Evolutionary conservation across 2,113 vertebrate genomes (phyloP).

Genomic region (Pholis gunnellus): DNA sequence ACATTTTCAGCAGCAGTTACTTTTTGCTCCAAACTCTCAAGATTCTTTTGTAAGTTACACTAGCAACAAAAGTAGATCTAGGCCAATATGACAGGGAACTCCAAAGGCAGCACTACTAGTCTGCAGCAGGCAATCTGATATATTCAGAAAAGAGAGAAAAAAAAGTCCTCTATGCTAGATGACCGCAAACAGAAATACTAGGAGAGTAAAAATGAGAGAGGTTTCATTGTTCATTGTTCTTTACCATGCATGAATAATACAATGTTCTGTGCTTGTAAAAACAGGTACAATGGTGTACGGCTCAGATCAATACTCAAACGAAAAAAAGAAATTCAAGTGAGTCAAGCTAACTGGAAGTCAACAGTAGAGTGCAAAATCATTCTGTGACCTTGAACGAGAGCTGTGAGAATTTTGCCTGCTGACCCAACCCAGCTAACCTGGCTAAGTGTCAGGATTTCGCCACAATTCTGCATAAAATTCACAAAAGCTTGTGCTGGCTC

Average conservation of each 20-base stretch:
- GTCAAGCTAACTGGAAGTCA: conserved; percentile 7
- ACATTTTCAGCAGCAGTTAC: neutral
- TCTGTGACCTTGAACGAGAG: conserved; percentile 64
- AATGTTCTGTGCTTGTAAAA: neutral
- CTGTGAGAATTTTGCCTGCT: conserved; percentile 67
- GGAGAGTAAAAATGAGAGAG: conserved; percentile 1
- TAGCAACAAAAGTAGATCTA: conserved; percentile 5
- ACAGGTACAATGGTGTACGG: neutral
- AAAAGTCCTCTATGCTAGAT: neutral
- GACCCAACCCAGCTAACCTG: conserved; percentile 62
- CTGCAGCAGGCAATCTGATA: neutral
- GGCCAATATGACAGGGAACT: neutral
- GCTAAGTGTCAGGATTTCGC: conserved; percentile 75
- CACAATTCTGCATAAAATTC: conserved; percentile 71
- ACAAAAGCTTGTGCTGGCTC: conserved; percentile 78
- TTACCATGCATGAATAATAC: neutral
- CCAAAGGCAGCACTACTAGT: neutral
- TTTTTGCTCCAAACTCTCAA: conserved; percentile 2
- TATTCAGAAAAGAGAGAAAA: neutral
- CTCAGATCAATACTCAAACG: neutral
- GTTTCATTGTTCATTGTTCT: conserved; percentile 21
- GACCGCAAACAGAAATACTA: neutral
- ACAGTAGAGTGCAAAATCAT: conserved; percentile 33
- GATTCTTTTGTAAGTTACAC: neutral
- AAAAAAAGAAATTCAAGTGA: too few species aligned